These are phyloP conservation scores for Manis crassicaudata DNA, from an alignment of 2,797 vertebrate species.

Conservation along the genomic window DNA sequence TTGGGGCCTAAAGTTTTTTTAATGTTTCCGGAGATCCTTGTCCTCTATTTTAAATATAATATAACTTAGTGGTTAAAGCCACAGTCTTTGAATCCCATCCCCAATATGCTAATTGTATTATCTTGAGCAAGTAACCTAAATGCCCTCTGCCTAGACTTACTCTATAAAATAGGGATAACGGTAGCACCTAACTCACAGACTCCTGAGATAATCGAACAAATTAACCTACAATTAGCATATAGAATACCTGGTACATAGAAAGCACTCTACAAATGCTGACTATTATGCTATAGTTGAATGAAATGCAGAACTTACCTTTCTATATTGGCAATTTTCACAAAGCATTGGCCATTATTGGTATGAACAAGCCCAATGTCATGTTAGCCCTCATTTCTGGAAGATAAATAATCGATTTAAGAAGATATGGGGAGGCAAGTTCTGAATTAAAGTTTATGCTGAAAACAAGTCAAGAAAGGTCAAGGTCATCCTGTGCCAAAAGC, in stretches of 20 bases:
- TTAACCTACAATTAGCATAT: not conserved
- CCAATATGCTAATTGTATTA: not conserved
- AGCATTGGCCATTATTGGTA: not conserved
- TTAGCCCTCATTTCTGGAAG: not conserved
- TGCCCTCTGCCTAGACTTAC: not conserved
- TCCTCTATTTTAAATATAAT: constrained; percentile 5
- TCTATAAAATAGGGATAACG: not conserved
- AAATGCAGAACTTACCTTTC: not conserved
- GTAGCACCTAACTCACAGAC: not conserved
- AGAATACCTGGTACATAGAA: not conserved
- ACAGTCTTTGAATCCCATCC: constrained; percentile 33
- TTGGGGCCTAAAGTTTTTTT: not conserved
- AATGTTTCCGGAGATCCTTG: not conserved
- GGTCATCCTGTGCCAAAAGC: not conserved
- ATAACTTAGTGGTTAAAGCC: not conserved
- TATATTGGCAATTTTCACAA: not conserved
- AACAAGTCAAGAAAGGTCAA: not conserved
- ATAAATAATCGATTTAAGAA: not conserved
- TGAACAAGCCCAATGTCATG: not conserved
- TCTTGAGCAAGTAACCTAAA: constrained; percentile 17
- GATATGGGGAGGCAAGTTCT: not conserved
- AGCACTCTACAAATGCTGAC: not conserved
- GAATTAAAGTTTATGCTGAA: constrained; percentile 43
- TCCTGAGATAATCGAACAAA: not conserved
- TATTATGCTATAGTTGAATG: not conserved